Base-by-base conservation (phyloP, 2,888 invertebrate genomes). In the Gnatocerus cornutus region DNA sequence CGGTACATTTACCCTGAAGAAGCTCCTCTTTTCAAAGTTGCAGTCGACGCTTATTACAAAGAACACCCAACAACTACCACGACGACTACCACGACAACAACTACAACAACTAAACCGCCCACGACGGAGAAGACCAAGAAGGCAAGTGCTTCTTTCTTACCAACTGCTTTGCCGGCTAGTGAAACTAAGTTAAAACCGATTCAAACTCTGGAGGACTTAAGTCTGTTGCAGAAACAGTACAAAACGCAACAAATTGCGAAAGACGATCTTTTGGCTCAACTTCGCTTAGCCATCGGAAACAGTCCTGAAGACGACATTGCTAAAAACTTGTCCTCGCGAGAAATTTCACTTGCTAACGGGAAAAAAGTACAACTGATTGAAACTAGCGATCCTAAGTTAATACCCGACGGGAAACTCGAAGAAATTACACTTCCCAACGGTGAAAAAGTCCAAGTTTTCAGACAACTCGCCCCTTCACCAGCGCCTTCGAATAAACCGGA, bases 201-300 rank as follows among this genome's bases (percentile, higher is more conserved):
- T 6, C 82, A 83, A 68, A 82, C 83, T 0, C 69, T 85, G 13
- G 84, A 85, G 53, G 84, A 85, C 61, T 74, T 85, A 53, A 81
- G 81, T 66, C 71, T 74, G 29, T 71, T 84, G 16, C 87, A 83
- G 73, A 82, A 80, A 59, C 82, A 84, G 76, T 83, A 84, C 74
- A 84, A 82, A 75, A 81, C 80, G 9, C 89, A 91, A 50, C 86
- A 89, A 64, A 87, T 90, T 1, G 89, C 90, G 71, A 90, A 91
- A 76, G 93, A 93, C 45, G 90, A 92, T 71, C 87, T 94, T 30
- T 81, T 94, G 5, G 92, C 92, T 71, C 93, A 94, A 79, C 81
- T 94, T 7, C 91, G 92, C 79, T 87, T 92, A 16, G 93, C 93
- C 0, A 86, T 94, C 12, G 92, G 92, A 79, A 89, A 90, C 21